phyloP scores from a whole-genome alignment of 2,797 vertebrate genomes.

The Lithobates sylvaticus region DNA sequence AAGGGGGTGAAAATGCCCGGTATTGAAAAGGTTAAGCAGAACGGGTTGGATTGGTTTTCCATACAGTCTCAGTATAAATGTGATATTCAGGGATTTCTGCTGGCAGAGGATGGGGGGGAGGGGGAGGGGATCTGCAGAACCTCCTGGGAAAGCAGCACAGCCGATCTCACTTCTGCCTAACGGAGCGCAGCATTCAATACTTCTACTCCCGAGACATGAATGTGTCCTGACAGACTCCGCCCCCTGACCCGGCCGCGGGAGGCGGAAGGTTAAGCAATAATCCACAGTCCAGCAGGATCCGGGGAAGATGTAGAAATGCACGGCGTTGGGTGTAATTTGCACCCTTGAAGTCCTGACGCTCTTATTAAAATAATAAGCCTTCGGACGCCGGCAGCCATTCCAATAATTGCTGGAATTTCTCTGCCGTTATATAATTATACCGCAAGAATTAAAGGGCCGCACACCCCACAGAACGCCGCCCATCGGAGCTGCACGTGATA shows the following conservation, averaged over 20 bases:
- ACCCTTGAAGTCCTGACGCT: constrained; percentile 1
- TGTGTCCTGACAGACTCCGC: not conserved
- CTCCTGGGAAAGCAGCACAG: constrained; percentile 21
- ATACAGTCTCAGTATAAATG: not conserved
- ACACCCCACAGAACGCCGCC: no score
- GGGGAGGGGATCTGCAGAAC: not conserved
- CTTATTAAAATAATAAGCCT: not conserved
- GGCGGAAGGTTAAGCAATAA: not conserved
- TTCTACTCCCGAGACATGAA: constrained; percentile 1
- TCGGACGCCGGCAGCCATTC: not conserved
- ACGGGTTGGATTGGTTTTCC: not conserved
- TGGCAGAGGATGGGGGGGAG: not conserved
- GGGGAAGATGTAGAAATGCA: not conserved
- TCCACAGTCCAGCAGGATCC: not conserved
- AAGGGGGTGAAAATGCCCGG: no score
- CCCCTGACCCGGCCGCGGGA: not conserved
- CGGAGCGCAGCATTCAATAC: constrained; percentile 13
- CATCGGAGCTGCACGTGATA: no score
- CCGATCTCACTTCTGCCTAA: constrained; percentile 22
- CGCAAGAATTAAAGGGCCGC: not conserved
- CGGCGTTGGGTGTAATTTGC: not conserved
- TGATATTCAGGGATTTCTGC: not conserved
- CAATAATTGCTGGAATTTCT: constrained; percentile 1
- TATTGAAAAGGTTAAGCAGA: no score
- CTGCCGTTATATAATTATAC: not conserved